Percentiles rank a stretch among this genome's conserved stretches.
phyloP scores from a whole-genome alignment of 1,140 invertebrate species.

The Meteorus sp. region DNA sequence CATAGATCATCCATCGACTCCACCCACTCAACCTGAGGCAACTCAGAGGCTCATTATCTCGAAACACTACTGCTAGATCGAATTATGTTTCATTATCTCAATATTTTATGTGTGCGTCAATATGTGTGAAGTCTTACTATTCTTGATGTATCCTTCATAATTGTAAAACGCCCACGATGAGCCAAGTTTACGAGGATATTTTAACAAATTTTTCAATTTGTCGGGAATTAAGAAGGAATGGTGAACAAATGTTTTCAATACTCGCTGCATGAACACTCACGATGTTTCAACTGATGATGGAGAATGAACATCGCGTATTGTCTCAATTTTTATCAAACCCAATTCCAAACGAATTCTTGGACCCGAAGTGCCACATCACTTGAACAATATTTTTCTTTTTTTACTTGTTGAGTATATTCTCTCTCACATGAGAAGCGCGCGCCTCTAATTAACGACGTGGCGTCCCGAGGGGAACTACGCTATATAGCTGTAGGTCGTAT shows the following conservation, averaged over 20 bases:
- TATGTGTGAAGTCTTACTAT: conserved; percentile 24
- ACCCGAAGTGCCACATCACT: too few species aligned
- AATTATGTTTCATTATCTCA: background rate
- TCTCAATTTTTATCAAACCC: conserved; percentile 40
- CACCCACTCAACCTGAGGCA: conserved; percentile 24
- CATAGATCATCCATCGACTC: conserved; percentile 28
- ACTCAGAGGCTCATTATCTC: conserved; percentile 23
- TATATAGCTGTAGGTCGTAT: too few species aligned
- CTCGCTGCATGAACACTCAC: too few species aligned
- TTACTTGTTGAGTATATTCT: background rate
- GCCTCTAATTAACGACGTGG: conserved; percentile 44
- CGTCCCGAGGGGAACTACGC: conserved; percentile 23
- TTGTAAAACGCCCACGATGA: conserved; percentile 7
- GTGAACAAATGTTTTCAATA: too few species aligned
- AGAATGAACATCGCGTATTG: conserved; percentile 35
- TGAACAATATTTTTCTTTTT: background rate
- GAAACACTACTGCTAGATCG: conserved; percentile 24
- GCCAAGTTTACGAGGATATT: background rate
- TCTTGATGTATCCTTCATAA: conserved; percentile 24
- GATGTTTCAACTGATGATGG: conserved; percentile 17
- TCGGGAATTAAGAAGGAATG: conserved; percentile 2
- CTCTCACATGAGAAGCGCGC: conserved; percentile 28
- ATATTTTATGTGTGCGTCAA: conserved; percentile 1
- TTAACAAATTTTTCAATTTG: conserved; percentile 1
- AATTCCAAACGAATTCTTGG: conserved; percentile 37